These are phyloP conservation scores for Orchesella flavescens DNA, from an alignment of 2,888 invertebrate genomes.

Conservation along the genomic window DNA sequence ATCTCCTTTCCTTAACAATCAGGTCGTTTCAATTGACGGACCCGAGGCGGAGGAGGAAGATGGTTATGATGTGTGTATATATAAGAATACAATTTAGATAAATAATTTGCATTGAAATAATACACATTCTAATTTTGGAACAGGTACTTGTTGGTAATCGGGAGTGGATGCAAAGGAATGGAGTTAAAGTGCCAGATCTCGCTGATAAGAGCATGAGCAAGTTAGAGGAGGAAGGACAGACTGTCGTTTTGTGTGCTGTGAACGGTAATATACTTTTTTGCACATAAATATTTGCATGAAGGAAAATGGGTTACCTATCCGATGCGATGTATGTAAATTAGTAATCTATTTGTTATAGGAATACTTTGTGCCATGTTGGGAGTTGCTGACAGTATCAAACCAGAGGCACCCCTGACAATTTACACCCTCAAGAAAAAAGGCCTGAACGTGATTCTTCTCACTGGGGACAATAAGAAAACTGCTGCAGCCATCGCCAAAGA, in stretches of 20 bases:
- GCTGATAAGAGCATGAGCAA: slow-evolving; percentile 85
- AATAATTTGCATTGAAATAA: background rate
- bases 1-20: slow-evolving; percentile 32
- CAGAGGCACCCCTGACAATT: slow-evolving; percentile 95
- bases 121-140: background rate
- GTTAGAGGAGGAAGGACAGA: slow-evolving; percentile 91
- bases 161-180: slow-evolving; percentile 96
- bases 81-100: background rate
- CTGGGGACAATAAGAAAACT: slow-evolving; percentile 97
- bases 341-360: too few species aligned
- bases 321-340: too few species aligned
- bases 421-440: slow-evolving; percentile 94
- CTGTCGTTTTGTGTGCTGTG: slow-evolving; percentile 91
- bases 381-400: slow-evolving; percentile 96
- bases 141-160: slow-evolving; percentile 91
- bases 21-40: slow-evolving; percentile 51
- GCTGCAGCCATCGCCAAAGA: slow-evolving; percentile 78
- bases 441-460: slow-evolving; percentile 92
- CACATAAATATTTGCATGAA: too few species aligned
- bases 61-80: slow-evolving; percentile 54
- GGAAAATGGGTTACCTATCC: too few species aligned
- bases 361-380: slow-evolving; percentile 88
- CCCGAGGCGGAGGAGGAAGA: slow-evolving; percentile 10
- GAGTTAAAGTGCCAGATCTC: slow-evolving; percentile 82
- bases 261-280: too few species aligned